phyloP scores from a whole-genome alignment of 2,888 invertebrate species.

The Eupithecia exiguata region DNA sequence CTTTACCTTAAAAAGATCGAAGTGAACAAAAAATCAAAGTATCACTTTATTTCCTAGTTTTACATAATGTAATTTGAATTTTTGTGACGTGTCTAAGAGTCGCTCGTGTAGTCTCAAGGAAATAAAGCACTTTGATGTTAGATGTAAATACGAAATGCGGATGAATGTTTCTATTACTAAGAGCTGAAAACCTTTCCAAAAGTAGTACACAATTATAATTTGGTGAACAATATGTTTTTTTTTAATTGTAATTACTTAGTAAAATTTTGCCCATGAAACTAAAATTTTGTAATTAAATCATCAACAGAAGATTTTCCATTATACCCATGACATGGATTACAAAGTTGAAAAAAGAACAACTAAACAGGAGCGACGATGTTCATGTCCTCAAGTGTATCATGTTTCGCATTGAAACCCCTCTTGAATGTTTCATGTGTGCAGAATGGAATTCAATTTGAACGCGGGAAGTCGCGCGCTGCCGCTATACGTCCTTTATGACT shows the following conservation, averaged over 20 bases:
- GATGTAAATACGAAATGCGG: not conserved
- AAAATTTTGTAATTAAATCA: not conserved
- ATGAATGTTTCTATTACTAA: not conserved
- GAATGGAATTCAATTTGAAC: conserved; percentile 48
- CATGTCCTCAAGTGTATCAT: conserved; percentile 28
- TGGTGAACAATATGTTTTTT: not conserved
- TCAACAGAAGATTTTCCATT: too few species aligned
- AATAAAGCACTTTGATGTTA: too few species aligned
- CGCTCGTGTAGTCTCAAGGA: too few species aligned
- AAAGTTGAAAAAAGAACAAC: not conserved
- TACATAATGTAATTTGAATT: too few species aligned
- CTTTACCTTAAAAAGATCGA: too few species aligned
- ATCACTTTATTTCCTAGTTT: too few species aligned
- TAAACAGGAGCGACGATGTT: not conserved
- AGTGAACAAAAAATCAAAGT: too few species aligned
- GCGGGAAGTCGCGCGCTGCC: conserved; percentile 28
- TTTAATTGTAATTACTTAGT: not conserved
- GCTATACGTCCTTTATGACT: conserved; percentile 22
- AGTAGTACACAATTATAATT: too few species aligned
- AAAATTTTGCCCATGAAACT: not conserved
- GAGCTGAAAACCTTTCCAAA: too few species aligned
- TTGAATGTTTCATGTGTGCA: conserved; percentile 46
- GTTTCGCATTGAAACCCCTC: conserved; percentile 39
- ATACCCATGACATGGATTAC: not conserved
- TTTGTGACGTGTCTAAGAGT: too few species aligned